Conservation (phyloP, 2,888 invertebrate genomes). For the Oasisia sp. region DNA sequence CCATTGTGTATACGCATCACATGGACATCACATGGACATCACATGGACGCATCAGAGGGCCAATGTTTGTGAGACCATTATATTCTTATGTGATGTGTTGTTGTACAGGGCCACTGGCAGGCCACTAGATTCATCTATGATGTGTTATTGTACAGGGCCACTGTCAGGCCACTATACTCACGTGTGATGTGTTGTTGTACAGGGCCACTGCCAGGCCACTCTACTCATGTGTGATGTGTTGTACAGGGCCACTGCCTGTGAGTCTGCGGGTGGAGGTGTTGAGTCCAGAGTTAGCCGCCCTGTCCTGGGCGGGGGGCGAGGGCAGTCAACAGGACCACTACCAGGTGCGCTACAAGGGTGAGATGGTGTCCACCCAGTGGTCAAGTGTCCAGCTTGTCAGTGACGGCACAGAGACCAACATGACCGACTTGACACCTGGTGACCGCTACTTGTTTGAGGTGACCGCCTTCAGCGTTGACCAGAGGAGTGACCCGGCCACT, state of each 20-base stretch:
- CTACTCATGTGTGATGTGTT: neutral
- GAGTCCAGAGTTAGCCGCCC: neutral
- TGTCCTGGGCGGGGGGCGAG: neutral
- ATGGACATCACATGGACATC: too few relatives aligned
- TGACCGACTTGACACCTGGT: neutral
- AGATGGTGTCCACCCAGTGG: neutral
- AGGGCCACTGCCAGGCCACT: too few relatives aligned
- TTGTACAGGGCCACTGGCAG: too few relatives aligned
- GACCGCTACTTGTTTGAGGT: neutral
- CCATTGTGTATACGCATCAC: too few relatives aligned
- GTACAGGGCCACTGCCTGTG: neutral
- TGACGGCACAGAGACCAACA: neutral
- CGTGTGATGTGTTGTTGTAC: too few relatives aligned
- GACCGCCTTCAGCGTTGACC: neutral
- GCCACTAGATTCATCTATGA: too few relatives aligned
- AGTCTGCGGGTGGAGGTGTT: constrained; percentile 17
- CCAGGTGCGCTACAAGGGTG: neutral
- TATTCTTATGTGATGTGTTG: too few relatives aligned
- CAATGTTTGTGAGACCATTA: too few relatives aligned
- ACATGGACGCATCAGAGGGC: too few relatives aligned
- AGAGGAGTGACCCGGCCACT: neutral
- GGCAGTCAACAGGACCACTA: neutral
- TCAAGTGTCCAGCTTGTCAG: neutral
- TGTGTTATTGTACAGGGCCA: too few relatives aligned
- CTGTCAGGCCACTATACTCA: too few relatives aligned